These are phyloP conservation scores for Cryptocephalus primarius DNA, from an alignment of 2,888 invertebrate species.

Conservation along the genomic window DNA sequence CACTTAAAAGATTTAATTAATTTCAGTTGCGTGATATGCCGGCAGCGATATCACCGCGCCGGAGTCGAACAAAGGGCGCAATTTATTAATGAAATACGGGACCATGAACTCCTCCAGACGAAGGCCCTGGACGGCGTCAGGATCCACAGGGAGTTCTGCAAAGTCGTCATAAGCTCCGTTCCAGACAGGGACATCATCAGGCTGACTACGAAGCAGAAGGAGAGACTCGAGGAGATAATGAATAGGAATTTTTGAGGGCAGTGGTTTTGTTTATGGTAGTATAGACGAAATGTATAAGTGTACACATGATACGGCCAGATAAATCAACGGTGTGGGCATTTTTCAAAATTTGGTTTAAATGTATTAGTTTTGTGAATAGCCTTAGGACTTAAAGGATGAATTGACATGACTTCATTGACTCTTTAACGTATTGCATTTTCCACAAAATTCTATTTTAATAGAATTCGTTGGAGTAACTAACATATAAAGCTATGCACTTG, in stretches of 20 bases:
- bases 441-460: too few relatives aligned
- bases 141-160: constrained; percentile 53
- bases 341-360: too few relatives aligned
- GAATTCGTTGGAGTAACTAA: too few relatives aligned
- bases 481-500: too few relatives aligned
- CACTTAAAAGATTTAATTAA: constrained; percentile 1
- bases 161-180: constrained; percentile 40
- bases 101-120: constrained; percentile 49
- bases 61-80: constrained; percentile 44
- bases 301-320: too few relatives aligned
- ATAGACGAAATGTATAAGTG: too few relatives aligned
- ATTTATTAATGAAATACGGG: constrained; percentile 49
- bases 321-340: too few relatives aligned
- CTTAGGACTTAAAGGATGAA: too few relatives aligned
- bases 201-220: constrained; percentile 25
- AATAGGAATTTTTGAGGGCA: constrained; percentile 4
- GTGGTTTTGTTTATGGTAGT: too few relatives aligned
- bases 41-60: constrained; percentile 46
- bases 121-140: constrained; percentile 53
- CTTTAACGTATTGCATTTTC: too few relatives aligned
- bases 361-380: too few relatives aligned
- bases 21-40: constrained; percentile 52
- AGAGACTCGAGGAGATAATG: constrained; percentile 27
- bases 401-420: too few relatives aligned
- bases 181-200: constrained; percentile 23